Base-by-base conservation (phyloP, 2,888 invertebrate species). In the Bhutanitis thaidina region DNA sequence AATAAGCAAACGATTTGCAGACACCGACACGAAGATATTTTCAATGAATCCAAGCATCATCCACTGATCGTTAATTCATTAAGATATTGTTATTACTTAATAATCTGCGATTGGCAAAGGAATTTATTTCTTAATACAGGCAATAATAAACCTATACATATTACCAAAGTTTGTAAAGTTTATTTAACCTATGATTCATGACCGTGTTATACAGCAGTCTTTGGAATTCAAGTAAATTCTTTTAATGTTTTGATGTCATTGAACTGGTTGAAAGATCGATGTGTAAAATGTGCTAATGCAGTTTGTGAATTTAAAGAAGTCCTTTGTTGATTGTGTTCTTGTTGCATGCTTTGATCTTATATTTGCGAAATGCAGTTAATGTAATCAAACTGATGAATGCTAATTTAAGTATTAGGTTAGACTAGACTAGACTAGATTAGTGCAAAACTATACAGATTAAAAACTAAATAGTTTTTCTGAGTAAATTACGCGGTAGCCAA, bases 61-160 rank as follows among this genome's bases (percentile, higher is more conserved):
- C 38, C 29, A 10, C n/a, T 27, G 38, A 27, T 38, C 43, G 43
- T 52, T 43, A 52, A 52, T 52, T 47, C 37, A 47, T 37, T 35
- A 52, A 52, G 36, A 52, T 52, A 52, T 48, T 52, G 52, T 47
- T 52, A 52, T 52, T 52, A 52, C 52, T 52, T 48, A 52, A 52
- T 52, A 52, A 52, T 47, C 52, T 34, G 37, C 47, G 34, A 43
- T 52, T 47, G 15, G 38, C 39, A 39, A 43, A 16, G 47, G 29
- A 47, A 47, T 52, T 52, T 52, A 52, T 47, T 38, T 52, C 52
- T 52, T 48, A 52, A 52, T 52, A 43, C 34, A 20, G 10, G 43
- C 47, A 47, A 52, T 52, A 39, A 47, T 14, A 52, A 39, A 52
- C 34, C 16, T 37, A 38, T 38, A 12, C 16, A 10, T 43, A 47